phyloP scores from a whole-genome alignment of 2,888 invertebrate species.

The Scotopteryx bipunctaria region DNA sequence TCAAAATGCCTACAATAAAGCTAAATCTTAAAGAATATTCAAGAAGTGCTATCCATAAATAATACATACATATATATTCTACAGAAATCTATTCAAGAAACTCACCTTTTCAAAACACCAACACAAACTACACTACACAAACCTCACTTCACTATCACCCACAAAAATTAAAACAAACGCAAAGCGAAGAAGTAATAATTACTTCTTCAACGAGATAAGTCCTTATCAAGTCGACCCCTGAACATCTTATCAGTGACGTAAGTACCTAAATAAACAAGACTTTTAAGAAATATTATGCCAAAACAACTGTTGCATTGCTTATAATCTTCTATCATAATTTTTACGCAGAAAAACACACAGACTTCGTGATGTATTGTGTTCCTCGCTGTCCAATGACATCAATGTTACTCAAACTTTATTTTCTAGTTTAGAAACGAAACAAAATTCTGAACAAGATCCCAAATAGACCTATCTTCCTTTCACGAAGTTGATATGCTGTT shows the following conservation, averaged over 20 bases:
- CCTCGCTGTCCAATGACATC: not conserved
- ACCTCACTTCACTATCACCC: not conserved
- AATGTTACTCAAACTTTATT: not conserved
- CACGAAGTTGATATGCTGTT: no score
- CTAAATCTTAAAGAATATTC: no score
- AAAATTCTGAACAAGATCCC: no score
- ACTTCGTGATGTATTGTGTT: not conserved
- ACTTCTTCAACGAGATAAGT: slow-evolving; percentile 20
- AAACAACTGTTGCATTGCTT: not conserved
- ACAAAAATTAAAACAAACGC: slow-evolving; percentile 18
- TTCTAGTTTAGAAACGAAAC: no score
- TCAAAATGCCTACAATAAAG: no score
- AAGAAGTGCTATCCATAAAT: no score
- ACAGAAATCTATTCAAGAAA: not conserved
- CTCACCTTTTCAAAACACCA: slow-evolving; percentile 1
- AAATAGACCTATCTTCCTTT: no score
- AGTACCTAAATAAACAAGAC: not conserved
- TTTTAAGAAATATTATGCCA: not conserved
- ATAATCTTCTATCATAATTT: no score
- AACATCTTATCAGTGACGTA: slow-evolving; percentile 29
- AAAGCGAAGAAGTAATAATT: slow-evolving; percentile 6
- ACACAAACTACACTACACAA: slow-evolving; percentile 1
- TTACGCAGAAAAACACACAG: not conserved
- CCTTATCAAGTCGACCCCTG: slow-evolving; percentile 54
- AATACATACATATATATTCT: not conserved